Evolutionary conservation across 2,113 vertebrate species (phyloP).

Genomic region (Nannospalax galili): DNA sequence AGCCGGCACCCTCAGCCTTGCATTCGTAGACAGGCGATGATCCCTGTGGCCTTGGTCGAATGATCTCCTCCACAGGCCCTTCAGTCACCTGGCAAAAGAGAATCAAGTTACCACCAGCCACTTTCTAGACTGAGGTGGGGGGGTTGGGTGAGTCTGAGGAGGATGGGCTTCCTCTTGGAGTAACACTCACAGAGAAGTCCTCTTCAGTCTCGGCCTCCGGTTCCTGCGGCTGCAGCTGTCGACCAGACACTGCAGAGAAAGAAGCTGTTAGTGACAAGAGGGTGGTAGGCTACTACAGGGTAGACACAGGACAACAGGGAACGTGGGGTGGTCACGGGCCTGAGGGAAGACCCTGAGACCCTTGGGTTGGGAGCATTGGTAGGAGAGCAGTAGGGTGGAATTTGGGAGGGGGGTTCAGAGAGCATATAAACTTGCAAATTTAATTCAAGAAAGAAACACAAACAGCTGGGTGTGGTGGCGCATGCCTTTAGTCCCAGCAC

Average conservation of each 20-base stretch:
- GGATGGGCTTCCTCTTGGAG: rapidly evolving
- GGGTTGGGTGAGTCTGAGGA: rapidly evolving
- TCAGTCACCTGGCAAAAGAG: conserved; percentile 88
- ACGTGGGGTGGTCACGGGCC: background rate
- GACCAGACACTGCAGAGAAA: conserved; percentile 83
- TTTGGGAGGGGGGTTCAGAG: background rate
- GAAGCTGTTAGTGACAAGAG: rapidly evolving
- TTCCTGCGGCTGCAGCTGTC: conserved; percentile 81
- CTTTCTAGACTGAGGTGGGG: background rate
- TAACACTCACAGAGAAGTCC: conserved; percentile 83
- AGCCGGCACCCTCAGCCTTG: conserved; percentile 86
- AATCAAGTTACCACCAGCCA: rapidly evolving
- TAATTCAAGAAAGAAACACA: background rate
- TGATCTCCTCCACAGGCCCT: conserved; percentile 87
- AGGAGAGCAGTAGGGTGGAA: rapidly evolving
- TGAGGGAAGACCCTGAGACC: rapidly evolving
- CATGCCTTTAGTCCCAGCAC: too few species aligned
- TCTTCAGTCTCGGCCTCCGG: conserved; percentile 77
- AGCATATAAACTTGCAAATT: rapidly evolving
- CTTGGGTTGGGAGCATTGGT: rapidly evolving
- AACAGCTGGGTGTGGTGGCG: too few species aligned
- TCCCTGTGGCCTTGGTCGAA: conserved; percentile 96
- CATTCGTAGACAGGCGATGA: conserved; percentile 97
- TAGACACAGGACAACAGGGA: rapidly evolving
- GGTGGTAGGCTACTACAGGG: rapidly evolving